Evolutionary conservation across 1,140 invertebrate species (phyloP).

Genomic region (Scaptomyza graminum): DNA sequence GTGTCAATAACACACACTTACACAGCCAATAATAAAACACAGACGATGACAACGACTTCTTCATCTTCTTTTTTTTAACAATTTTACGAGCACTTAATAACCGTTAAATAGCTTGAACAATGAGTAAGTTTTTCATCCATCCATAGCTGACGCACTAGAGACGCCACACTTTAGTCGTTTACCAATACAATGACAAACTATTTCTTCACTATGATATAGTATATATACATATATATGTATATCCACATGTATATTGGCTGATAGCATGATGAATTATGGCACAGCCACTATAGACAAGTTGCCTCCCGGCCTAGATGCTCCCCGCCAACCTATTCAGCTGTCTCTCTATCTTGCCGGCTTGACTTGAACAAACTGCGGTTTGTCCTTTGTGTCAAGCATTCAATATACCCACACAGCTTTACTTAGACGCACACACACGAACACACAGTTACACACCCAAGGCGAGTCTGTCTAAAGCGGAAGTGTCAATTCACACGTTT

Average conservation of each 20-base stretch:
- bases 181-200: slow-evolving; percentile 50
- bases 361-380: slow-evolving; percentile 47
- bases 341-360: slow-evolving; percentile 21
- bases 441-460: slow-evolving; percentile 17
- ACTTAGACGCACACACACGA: slow-evolving; percentile 7
- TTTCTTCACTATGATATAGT: slow-evolving; percentile 10
- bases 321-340: neutral
- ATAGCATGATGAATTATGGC: slow-evolving; percentile 77
- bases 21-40: slow-evolving; percentile 6
- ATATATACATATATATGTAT: slow-evolving; percentile 8
- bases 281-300: slow-evolving; percentile 46
- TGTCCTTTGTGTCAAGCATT: slow-evolving; percentile 53
- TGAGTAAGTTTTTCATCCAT: slow-evolving; percentile 36
- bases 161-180: slow-evolving; percentile 31
- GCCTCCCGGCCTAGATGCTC: slow-evolving; percentile 9
- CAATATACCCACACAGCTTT: slow-evolving; percentile 24
- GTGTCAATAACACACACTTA: slow-evolving; percentile 69
- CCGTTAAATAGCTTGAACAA: slow-evolving; percentile 77
- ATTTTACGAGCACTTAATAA: slow-evolving; percentile 81
- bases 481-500: slow-evolving; percentile 64
- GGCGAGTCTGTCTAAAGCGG: slow-evolving; percentile 69
- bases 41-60: neutral
- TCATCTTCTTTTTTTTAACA: slow-evolving; percentile 49
- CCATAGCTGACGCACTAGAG: slow-evolving; percentile 60
- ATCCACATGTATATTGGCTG: slow-evolving; percentile 71